Evolutionary conservation across 2,797 vertebrate species (phyloP).

Genomic region (Myotis myotis): DNA sequence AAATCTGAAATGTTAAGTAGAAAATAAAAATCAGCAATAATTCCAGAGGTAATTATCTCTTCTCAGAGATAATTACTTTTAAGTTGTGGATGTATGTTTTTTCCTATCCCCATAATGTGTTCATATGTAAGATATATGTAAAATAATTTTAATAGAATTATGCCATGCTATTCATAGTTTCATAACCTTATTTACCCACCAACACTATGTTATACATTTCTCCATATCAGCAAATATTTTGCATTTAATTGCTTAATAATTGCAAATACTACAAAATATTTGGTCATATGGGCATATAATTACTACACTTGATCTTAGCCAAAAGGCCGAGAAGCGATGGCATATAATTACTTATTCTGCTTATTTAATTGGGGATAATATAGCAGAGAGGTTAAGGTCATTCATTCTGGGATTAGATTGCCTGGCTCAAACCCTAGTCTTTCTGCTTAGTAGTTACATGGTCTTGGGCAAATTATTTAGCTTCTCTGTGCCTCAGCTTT

Average conservation of each 20-base stretch:
- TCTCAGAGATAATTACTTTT: not conserved
- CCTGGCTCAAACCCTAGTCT: not conserved
- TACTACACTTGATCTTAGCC: too few relatives aligned
- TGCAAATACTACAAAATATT: not conserved
- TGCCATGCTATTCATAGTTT: not conserved
- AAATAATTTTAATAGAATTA: not conserved
- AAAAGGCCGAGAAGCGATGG: too few relatives aligned
- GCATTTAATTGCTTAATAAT: not conserved
- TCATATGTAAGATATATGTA: not conserved
- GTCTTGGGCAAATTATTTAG: not conserved
- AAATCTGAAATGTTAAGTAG: not conserved
- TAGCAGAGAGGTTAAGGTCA: not conserved
- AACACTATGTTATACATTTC: not conserved
- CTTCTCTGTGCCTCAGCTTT: not conserved
- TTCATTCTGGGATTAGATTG: not conserved
- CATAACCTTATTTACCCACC: not conserved
- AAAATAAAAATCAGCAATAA: not conserved
- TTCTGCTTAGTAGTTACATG: not conserved
- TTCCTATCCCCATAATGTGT: not conserved
- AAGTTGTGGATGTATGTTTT: not conserved
- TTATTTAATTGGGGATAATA: not conserved
- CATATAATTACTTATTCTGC: not conserved
- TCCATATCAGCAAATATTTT: not conserved
- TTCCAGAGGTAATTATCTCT: not conserved
- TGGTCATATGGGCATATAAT: not conserved